Evolutionary conservation across 2,113 vertebrate genomes (phyloP), one percentile per base, ranked within the genome.

Genomic region (Trachemys scripta): DNA sequence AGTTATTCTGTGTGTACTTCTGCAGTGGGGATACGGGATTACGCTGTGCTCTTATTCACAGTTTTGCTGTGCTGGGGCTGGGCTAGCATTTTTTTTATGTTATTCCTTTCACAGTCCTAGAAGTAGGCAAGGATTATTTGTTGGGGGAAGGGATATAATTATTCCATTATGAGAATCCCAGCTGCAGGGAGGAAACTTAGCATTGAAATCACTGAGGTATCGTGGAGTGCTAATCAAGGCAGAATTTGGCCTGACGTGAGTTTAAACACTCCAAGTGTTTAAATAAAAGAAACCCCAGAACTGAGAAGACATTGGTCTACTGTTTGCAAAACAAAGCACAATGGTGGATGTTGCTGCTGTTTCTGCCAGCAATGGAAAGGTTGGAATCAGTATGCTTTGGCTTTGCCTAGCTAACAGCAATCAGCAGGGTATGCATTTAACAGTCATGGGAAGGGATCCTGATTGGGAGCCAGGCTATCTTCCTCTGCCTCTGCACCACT

Each of bases 361-460:
- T 84, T 45, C 47, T 90, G n/a, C 0, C 1, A 38, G 19, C 84
- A 22, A 2, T 7, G 11, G 12, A 27, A 0, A 19, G 8, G 10
- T 24, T 84, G 81, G 42, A 12, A 5, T n/a, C 86, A 6, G 10
- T 76, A 24, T 45, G 38, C 24, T 25, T 45, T 76, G 20, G 10
- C 72, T 76, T 45, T 76, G 6, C 38, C 38, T 25, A 19, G 35
- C 35, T n/a, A 69, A 69, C 31, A 50, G 11, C 35, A 50, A n/a
- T n/a, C 1, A 0, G 4, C n/a, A 5, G 5, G 42, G n/a, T 11
- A 2, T 31, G 20, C 1, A 1, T 29, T 38, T 88, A 45, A 69
- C 0, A 1, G 14, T 42, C 4, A 1, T 16, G 88, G 27, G 72
- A 65, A 38, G 47, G 13, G 31, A 65, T n/a, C 83, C 2, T 0